Evolutionary conservation across 1,140 invertebrate genomes (phyloP).

Genomic region (Zelostemma sp.): DNA sequence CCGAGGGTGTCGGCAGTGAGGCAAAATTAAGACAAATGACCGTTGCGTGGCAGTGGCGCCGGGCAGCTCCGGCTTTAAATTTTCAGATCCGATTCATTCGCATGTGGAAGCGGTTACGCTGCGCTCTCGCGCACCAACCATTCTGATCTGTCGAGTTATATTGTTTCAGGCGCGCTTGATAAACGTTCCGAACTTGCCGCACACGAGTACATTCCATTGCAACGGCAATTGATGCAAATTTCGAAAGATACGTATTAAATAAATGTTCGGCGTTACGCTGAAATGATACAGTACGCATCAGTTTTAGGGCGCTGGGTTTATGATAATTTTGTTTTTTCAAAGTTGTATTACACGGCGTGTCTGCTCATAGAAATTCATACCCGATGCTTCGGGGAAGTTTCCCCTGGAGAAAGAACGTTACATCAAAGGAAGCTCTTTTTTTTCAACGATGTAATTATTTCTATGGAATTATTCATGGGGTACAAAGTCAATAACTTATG

Average conservation of each 20-base stretch:
- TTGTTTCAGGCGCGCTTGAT: slow-evolving; percentile 3
- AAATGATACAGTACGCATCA: no score
- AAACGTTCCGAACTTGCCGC: not conserved
- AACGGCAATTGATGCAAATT: slow-evolving; percentile 4
- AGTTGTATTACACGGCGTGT: no score
- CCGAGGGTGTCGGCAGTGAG: slow-evolving; percentile 27
- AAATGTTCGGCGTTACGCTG: not conserved
- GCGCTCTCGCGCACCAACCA: not conserved
- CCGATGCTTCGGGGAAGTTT: no score
- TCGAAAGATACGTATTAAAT: not conserved
- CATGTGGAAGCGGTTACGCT: slow-evolving; percentile 11
- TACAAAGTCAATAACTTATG: not conserved
- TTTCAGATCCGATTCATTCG: slow-evolving; percentile 13
- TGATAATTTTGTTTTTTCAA: no score
- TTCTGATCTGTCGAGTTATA: not conserved
- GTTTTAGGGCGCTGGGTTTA: no score
- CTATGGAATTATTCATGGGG: not conserved
- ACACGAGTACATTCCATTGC: not conserved
- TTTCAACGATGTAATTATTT: slow-evolving; percentile 1
- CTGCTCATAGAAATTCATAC: no score
- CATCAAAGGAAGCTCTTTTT: not conserved
- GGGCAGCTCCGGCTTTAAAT: slow-evolving; percentile 23
- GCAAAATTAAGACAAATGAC: slow-evolving; percentile 42
- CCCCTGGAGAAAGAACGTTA: no score
- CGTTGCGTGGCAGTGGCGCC: slow-evolving; percentile 27